Conservation (phyloP, 2,888 invertebrate genomes). For the Limenitis camilla region DNA sequence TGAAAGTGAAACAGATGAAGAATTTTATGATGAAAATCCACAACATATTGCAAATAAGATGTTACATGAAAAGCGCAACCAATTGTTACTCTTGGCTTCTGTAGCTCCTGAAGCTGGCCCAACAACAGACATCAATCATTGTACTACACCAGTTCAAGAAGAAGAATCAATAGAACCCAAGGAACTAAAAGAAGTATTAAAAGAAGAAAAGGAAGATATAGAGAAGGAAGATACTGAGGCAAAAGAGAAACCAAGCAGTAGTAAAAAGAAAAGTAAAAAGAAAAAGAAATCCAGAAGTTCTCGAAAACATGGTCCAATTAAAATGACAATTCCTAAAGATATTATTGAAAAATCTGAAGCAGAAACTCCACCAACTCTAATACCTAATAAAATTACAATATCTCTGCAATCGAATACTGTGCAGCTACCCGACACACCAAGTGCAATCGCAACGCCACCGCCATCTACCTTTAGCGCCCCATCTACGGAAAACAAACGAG, state of each 20-base stretch:
- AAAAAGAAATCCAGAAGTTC: constrained; percentile 71
- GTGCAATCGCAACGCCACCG: constrained; percentile 22
- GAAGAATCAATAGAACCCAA: constrained; percentile 71
- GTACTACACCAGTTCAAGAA: constrained; percentile 74
- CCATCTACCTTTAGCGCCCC: constrained; percentile 34
- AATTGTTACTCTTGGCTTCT: constrained; percentile 76
- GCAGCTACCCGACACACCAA: constrained; percentile 57
- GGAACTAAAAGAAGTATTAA: constrained; percentile 67
- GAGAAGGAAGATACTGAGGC: constrained; percentile 51
- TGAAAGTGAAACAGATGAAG: constrained; percentile 90
- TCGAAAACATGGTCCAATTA: constrained; percentile 68
- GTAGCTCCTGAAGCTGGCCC: constrained; percentile 77
- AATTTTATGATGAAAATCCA: constrained; percentile 90
- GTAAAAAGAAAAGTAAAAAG: constrained; percentile 82
- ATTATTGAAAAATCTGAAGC: constrained; percentile 49
- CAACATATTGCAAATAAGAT: constrained; percentile 82
- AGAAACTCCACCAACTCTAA: constrained; percentile 36
- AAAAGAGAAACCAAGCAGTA: constrained; percentile 68
- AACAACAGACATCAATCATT: constrained; percentile 76
- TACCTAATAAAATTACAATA: constrained; percentile 66
- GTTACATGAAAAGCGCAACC: constrained; percentile 83
- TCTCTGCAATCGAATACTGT: constrained; percentile 69
- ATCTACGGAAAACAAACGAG: constrained; percentile 77
- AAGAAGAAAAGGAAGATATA: constrained; percentile 68
- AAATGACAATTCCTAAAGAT: constrained; percentile 77